Conservation (phyloP, 2,113 vertebrate genomes). For the Sinocyclocheilus anophthalmus region DNA sequence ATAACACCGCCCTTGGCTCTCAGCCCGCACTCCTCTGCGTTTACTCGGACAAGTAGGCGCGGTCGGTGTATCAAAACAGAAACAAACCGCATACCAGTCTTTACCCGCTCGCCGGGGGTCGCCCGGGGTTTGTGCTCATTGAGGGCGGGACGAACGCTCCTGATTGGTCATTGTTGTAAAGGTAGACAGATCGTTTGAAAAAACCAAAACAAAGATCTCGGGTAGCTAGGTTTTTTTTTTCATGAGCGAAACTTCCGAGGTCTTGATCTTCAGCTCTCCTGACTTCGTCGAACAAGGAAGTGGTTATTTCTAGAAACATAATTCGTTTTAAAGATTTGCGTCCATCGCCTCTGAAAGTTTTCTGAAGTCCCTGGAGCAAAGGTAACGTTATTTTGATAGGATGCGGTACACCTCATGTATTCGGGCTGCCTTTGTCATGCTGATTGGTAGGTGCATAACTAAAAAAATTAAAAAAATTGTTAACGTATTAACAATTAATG, state of each 20-base stretch:
- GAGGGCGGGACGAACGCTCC: background rate
- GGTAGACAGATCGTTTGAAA: background rate
- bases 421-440: constrained; percentile 9
- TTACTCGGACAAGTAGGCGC: too few species aligned
- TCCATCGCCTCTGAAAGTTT: background rate
- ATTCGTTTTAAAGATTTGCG: background rate
- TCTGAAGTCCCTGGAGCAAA: background rate
- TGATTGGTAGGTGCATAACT: constrained; percentile 22
- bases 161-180: background rate
- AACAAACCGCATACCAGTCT: too few species aligned
- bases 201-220: background rate
- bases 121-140: background rate
- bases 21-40: too few species aligned
- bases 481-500: background rate
- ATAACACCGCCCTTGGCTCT: too few species aligned
- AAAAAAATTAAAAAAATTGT: background rate
- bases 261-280: too few species aligned
- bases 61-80: too few species aligned
- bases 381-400: background rate
- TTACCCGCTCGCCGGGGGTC: too few species aligned
- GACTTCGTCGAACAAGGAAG: background rate
- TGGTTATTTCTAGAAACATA: background rate
- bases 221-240: background rate
- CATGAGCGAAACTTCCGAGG: background rate
- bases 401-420: background rate